Conservation (phyloP, 2,888 invertebrate species). For the Dinocampus coccinellae region DNA sequence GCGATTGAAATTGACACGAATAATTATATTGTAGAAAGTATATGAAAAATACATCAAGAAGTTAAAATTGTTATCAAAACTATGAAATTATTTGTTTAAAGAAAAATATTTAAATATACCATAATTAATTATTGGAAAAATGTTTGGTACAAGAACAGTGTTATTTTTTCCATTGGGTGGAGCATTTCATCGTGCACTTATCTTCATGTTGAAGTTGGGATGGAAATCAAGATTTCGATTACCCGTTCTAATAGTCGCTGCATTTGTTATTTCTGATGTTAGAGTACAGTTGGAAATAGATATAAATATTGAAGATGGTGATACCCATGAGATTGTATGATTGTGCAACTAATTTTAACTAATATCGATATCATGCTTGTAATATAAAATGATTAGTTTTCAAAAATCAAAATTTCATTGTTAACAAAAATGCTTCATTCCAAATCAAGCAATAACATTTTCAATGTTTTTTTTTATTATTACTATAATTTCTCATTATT, state of each 20-base stretch:
- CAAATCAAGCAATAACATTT: background rate
- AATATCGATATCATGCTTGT: background rate
- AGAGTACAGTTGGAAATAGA: slow-evolving; percentile 79
- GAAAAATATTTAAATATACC: too few species aligned
- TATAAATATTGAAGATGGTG: slow-evolving; percentile 60
- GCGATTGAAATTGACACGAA: too few species aligned
- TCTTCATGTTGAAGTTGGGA: slow-evolving; percentile 79
- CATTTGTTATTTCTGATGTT: slow-evolving; percentile 77
- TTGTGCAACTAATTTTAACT: background rate
- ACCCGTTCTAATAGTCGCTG: slow-evolving; percentile 75
- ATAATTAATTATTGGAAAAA: slow-evolving; percentile 27
- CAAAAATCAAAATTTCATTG: background rate
- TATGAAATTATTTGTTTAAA: too few species aligned
- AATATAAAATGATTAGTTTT: background rate
- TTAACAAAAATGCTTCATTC: background rate
- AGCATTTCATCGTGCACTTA: slow-evolving; percentile 70
- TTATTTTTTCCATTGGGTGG: slow-evolving; percentile 63
- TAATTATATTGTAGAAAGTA: too few species aligned
- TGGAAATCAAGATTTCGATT: slow-evolving; percentile 79
- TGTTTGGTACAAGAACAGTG: slow-evolving; percentile 53
- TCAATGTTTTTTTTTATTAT: background rate
- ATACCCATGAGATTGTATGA: slow-evolving; percentile 38
- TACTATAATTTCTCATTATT: background rate
- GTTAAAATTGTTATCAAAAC: too few species aligned
- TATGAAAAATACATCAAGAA: too few species aligned